Evolutionary conservation across 2,113 vertebrate species (phyloP), one percentile per base, ranked within the genome.

Genomic region (Scomber japonicus): DNA sequence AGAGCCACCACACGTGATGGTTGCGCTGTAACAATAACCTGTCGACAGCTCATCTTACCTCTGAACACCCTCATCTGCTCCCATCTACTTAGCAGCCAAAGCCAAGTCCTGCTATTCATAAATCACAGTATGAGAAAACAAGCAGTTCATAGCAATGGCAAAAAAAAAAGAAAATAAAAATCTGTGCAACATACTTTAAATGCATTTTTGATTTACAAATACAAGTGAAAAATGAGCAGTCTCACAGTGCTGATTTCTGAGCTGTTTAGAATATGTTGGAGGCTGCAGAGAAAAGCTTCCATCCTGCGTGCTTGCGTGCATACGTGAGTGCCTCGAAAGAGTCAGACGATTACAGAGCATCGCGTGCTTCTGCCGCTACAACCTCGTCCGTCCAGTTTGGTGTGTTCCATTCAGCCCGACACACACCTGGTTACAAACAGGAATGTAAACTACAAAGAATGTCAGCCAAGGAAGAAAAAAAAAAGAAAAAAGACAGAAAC

Each of bases 371-470:
- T 90, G 84, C 84, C 1, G 11, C 82, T 57, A 59, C 69, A 71
- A 92, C 86, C 94, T 88, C 11, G 91, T 90, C 82, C 68, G 73
- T 95, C 94, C 90, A 91, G 95, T 96, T 93, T 89, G 71, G 83
- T 82, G 27, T 92, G 91, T 92, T 93, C 65, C 75, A 79, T 84
- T 91, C 71, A 92, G 59, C 69, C 59, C 74, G 78, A 93, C 78
- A 90, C 51, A 67, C 85, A 92, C 89, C 77, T 90, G 84, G 82
- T 86, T 88, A 80, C 86, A 90, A 91, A 80, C 90, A 90, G 83
- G 87, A 94, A 92, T 93, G 92, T 93, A 92, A 94, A 95, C 92
- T 90, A 83, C 80, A 88, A 86, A 91, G 86, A 93, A 91, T 89
- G 89, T 54, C 0, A 0, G 46, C 72, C 59, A 71, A 57, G 35